Evolutionary conservation across 2,888 invertebrate genomes (phyloP).

Genomic region (Drosophila borborema): DNA sequence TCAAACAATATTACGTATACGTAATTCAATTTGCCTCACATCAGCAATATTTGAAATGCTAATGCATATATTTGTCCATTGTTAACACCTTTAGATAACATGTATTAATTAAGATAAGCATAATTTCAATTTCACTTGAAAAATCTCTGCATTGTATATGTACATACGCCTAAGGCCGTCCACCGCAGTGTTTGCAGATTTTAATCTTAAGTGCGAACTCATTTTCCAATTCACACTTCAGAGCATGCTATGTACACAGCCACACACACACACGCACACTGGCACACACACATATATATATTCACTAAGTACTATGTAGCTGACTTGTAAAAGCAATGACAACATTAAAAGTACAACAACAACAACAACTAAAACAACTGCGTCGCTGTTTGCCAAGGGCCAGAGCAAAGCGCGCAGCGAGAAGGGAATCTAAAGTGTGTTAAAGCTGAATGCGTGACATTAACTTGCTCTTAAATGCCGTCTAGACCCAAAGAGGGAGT

Average conservation of each 20-base stretch:
- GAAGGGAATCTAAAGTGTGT: conserved; percentile 7
- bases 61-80: background rate
- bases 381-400: conserved; percentile 19
- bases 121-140: conserved; percentile 20
- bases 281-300: conserved; percentile 9
- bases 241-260: conserved; percentile 21
- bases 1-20: background rate
- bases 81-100: background rate
- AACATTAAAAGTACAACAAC: conserved; percentile 43
- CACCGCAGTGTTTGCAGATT: conserved; percentile 52
- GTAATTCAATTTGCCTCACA: background rate
- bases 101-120: conserved; percentile 23
- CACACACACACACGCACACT: background rate
- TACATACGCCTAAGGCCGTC: background rate
- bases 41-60: background rate
- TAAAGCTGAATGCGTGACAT: conserved; percentile 55
- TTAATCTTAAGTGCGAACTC: conserved; percentile 71
- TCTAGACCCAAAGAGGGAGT: conserved; percentile 8
- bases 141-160: background rate
- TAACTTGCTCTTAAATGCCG: conserved; percentile 49
- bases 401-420: background rate
- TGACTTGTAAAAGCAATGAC: conserved; percentile 44
- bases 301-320: conserved; percentile 26
- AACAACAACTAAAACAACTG: conserved; percentile 15
- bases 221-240: conserved; percentile 69